Evolutionary conservation across 53 echinoderm and acorn worm genomes (phyloP), one percentile per base, ranked within the genome.

Genomic region (Paelopatides confundens): DNA sequence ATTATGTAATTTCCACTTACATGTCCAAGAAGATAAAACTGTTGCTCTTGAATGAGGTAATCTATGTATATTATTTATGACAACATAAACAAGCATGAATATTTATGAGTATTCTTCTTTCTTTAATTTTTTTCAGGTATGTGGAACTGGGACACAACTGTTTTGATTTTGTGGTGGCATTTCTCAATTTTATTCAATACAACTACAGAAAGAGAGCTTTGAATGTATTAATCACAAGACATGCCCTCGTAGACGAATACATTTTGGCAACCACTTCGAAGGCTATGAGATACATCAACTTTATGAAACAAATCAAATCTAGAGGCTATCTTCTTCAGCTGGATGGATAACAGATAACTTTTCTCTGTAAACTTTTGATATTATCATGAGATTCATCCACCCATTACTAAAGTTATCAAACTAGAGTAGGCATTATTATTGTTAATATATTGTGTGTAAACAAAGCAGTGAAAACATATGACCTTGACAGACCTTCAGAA

Each of bases 151-250:
- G 40, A 24, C 90, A 95, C 87, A 96, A 96, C 84, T 96, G 97
- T 71, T 95, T 94, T 88, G 97, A 96, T 63, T 95, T 96, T 88
- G 97, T 94, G 18, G 90, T 96, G 18, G 79, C 67, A 39, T 96
- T 96, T 87, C 86, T 96, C 31, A 95, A 96, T 28, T 89, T 69
- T 23, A 86, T 95, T 46, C 83, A 88, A 13, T 96, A 91, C 84
- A 91, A 91, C 63, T 76, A 87, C 15, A 63, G 48, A 21, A 86
- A 90, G 18, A 74, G 53, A n/a, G 29, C 69, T 14, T n/a, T 33
- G 63, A 79, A 66, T 47, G 64, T n/a, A 50, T 85, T 90, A 27
- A 71, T 96, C 69, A 94, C 92, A 36, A 89, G 96, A 35, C 81
- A 92, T 33, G 62, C 63, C 64, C 88, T 96, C 32, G 89, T 90